Evolutionary conservation across 1,140 invertebrate genomes (phyloP).

Genomic region (Drosophila parabipectinata): DNA sequence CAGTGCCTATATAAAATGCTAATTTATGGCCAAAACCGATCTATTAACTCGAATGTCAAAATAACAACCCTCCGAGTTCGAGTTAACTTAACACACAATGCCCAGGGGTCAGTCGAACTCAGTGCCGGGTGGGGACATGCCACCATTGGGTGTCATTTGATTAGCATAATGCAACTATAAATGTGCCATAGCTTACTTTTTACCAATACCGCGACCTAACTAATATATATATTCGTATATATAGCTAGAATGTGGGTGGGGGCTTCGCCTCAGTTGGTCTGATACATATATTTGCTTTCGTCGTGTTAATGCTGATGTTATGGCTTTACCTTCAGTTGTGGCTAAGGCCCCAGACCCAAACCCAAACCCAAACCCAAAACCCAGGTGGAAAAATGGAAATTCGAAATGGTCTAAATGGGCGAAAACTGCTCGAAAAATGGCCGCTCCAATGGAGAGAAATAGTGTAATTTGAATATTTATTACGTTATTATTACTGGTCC

Average conservation of each 20-base stretch:
- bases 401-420: conserved; percentile 52
- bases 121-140: conserved; percentile 34
- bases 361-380: conserved; percentile 33
- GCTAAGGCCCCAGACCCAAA: no score
- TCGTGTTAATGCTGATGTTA: conserved; percentile 77
- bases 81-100: conserved; percentile 8
- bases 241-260: neutral
- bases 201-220: conserved; percentile 48
- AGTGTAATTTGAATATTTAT: conserved; percentile 80
- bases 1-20: conserved; percentile 71
- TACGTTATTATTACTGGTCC: conserved; percentile 59
- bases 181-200: conserved; percentile 72
- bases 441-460: conserved; percentile 44
- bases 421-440: conserved; percentile 44
- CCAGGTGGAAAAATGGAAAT: conserved; percentile 66
- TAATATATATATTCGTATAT: neutral
- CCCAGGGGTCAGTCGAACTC: conserved; percentile 26
- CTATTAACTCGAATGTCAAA: conserved; percentile 82
- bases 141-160: conserved; percentile 81
- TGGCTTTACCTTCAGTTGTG: neutral
- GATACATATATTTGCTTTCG: conserved; percentile 65
- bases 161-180: conserved; percentile 82
- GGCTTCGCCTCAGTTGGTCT: conserved; percentile 17
- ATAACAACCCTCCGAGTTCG: conserved; percentile 36
- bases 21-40: conserved; percentile 82